A percentile compares a stretch with the other conserved stretches of the same genome.
Conservation (phyloP, 2,888 invertebrate species). For the Erebia epiphron region DNA sequence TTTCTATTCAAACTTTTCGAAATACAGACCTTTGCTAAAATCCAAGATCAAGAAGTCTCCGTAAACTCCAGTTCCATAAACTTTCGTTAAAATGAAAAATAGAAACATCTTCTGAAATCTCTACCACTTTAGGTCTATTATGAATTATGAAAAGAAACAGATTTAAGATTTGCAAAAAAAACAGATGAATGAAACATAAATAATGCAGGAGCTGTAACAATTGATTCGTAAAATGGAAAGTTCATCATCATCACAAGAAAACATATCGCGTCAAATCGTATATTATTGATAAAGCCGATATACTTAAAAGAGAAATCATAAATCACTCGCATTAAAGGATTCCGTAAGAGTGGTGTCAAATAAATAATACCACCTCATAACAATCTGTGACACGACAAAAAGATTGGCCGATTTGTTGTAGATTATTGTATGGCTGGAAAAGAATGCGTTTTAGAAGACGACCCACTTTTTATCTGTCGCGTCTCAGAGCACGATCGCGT, state of each 20-base stretch:
- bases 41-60: neutral
- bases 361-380: conserved; percentile 63
- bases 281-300: conserved; percentile 39
- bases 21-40: neutral
- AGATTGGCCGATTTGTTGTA: conserved; percentile 72
- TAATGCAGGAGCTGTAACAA: neutral
- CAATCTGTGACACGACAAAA: conserved; percentile 53
- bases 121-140: neutral
- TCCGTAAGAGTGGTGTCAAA: conserved; percentile 62
- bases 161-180: neutral
- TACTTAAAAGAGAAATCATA: conserved; percentile 50
- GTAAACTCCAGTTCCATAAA: neutral
- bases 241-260: conserved; percentile 9
- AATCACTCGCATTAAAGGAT: conserved; percentile 63
- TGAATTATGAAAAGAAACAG: neutral
- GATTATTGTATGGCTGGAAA: conserved; percentile 65
- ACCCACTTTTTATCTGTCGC: conserved; percentile 64
- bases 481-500: conserved; percentile 61
- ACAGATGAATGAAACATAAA: neutral
- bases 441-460: conserved; percentile 55
- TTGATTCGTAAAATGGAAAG: conserved; percentile 5
- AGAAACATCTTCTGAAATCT: neutral
- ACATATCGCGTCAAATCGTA: conserved; percentile 33
- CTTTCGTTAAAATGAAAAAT: neutral
- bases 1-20: neutral